phyloP scores from a whole-genome alignment of 2,888 invertebrate genomes.

The Thelaira solivaga region DNA sequence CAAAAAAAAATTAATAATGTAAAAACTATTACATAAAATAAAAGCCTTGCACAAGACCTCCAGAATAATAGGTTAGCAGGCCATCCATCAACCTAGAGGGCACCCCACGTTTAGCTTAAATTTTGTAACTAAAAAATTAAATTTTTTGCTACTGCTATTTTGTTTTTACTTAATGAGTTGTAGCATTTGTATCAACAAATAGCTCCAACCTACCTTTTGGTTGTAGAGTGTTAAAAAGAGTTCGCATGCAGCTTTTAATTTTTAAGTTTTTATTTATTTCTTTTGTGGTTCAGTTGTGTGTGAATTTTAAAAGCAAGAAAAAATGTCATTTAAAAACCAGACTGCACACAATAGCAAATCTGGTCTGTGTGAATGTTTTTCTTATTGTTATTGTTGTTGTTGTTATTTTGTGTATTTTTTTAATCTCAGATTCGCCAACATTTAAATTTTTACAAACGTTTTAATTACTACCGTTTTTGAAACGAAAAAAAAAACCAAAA shows the following conservation, averaged over 20 bases:
- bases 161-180: too few relatives aligned
- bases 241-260: not conserved
- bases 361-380: constrained; percentile 11
- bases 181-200: not conserved
- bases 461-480: constrained; percentile 55
- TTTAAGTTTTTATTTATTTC: not conserved
- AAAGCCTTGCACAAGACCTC: too few relatives aligned
- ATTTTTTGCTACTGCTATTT: too few relatives aligned
- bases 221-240: not conserved
- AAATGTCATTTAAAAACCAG: constrained; percentile 2
- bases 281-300: constrained; percentile 25
- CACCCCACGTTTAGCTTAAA: too few relatives aligned
- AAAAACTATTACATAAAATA: too few relatives aligned
- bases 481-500: too few relatives aligned
- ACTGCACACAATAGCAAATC: not conserved
- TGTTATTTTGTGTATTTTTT: not conserved
- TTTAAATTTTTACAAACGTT: constrained; percentile 50
- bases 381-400: not conserved
- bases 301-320: constrained; percentile 15
- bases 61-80: too few relatives aligned
- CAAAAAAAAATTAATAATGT: too few relatives aligned
- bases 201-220: not conserved
- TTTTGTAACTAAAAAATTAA: too few relatives aligned
- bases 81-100: too few relatives aligned
- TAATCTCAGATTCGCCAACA: constrained; percentile 37